Evolutionary conservation across 2,888 invertebrate genomes (phyloP), one percentile per base, ranked within the genome.

Genomic region (Leistus spinibarbis): DNA sequence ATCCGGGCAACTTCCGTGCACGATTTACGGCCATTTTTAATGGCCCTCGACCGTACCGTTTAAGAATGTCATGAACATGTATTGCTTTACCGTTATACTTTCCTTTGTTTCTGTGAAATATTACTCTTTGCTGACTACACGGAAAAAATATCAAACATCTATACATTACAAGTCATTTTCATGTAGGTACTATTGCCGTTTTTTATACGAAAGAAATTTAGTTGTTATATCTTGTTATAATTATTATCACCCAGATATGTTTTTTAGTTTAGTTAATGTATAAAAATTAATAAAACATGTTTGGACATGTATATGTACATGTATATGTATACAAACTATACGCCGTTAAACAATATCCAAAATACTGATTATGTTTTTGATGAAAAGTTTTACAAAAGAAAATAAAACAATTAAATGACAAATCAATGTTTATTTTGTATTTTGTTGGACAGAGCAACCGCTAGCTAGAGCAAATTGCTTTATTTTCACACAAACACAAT

Each of bases 31-130:
- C 53, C 63, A 56, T 70, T 70, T 70, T 70, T 70, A 70, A 63
- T 22, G 16, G 54, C 13, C 22, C 22, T 19, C n/a, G 40, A 20
- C 23, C 60, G 20, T 27, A 27, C 70, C 70, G 70, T 70, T 70
- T 70, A 70, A 63, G 70, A 63, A 70, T 70, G 70, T 70, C 69
- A 69, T 69, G 69, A 69, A 57, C 69, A 69, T 69, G 27, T 60
- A 69, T 69, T 69, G 60, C 24, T 60, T 19, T 60, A 27, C 20
- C 60, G 69, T 62, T 69, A 60, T 65, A 60, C 60, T 27, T 24
- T 60, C 16, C 40, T 24, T 19, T 56, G 16, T 16, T 56, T 16
- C 4, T 56, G 60, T 60, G 69, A 69, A 56, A 69, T 60, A 69
- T 69, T 27, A 57, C 24, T 60, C 13, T 69, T 69, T 69, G 69